These are phyloP conservation scores for Xenopus borealis DNA, from an alignment of 2,113 vertebrate genomes.

Conservation along the genomic window DNA sequence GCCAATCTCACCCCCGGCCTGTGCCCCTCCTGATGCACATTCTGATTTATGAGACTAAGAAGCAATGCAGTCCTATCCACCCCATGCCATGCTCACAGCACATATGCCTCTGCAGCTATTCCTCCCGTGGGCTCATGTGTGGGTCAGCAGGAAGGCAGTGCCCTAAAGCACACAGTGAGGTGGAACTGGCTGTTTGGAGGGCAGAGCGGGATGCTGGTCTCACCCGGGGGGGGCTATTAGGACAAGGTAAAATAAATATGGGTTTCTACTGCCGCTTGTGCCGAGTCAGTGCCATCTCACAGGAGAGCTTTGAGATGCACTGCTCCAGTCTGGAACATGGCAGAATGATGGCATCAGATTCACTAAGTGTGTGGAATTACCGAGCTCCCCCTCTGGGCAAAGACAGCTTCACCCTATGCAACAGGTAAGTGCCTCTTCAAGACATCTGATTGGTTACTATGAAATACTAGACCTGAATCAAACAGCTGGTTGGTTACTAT, in stretches of 20 bases:
- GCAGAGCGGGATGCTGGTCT: constrained; percentile 54
- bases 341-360: constrained; percentile 66
- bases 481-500: too few species aligned
- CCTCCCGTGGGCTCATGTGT: constrained; percentile 63
- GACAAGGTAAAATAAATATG: accelerated
- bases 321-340: constrained; percentile 73
- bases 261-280: constrained; percentile 74
- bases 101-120: constrained; percentile 62
- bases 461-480: too few species aligned
- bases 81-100: constrained; percentile 40
- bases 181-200: constrained; percentile 81
- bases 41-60: constrained; percentile 49
- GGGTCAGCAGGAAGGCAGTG: constrained; percentile 57
- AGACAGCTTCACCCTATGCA: constrained; percentile 57
- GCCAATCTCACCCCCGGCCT: constrained; percentile 44
- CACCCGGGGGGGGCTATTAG: background rate
- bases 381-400: constrained; percentile 62
- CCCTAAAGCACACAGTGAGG: constrained; percentile 72
- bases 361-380: constrained; percentile 60
- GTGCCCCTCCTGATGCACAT: constrained; percentile 64
- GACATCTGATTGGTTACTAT: too few species aligned
- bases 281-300: constrained; percentile 64
- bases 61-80: constrained; percentile 66
- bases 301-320: constrained; percentile 79
- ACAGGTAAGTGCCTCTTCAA: constrained; percentile 51